A percentile compares a stretch with the other conserved stretches of the same genome.
These are phyloP conservation scores for Gymnocypris eckloni DNA, from an alignment of 2,797 vertebrate species.

Conservation along the genomic window DNA sequence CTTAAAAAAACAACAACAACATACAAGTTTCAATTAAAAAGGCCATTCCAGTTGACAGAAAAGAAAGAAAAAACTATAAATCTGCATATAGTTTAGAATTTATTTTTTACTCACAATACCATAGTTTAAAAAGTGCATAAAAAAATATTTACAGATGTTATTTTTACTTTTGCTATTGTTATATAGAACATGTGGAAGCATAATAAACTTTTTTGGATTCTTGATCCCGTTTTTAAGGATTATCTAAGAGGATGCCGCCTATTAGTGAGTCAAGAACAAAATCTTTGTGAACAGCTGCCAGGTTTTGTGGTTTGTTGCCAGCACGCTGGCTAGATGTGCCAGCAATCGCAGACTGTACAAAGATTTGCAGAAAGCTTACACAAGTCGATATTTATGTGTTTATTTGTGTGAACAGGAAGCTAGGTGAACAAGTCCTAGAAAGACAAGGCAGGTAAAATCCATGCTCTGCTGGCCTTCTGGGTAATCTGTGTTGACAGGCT, in stretches of 20 bases:
- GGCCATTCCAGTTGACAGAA: background rate
- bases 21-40: background rate
- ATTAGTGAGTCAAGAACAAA: constrained; percentile 20
- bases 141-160: background rate
- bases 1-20: background rate
- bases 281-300: constrained; percentile 26
- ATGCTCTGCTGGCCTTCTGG: constrained; percentile 39
- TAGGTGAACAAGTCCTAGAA: constrained; percentile 33
- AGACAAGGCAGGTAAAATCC: constrained; percentile 46
- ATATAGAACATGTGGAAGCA: background rate
- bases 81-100: background rate
- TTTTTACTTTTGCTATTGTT: background rate
- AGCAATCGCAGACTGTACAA: constrained; percentile 3
- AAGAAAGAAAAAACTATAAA: background rate
- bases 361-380: constrained; percentile 11
- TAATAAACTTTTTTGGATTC: background rate
- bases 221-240: constrained; percentile 11
- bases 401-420: constrained; percentile 1
- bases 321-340: constrained; percentile 9
- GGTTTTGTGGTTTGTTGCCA: constrained; percentile 11
- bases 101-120: too few species aligned
- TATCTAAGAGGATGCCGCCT: background rate
- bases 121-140: background rate
- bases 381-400: background rate
- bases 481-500: constrained; percentile 68